Evolutionary conservation across 1,140 invertebrate genomes (phyloP).

Genomic region (Halictus rubicundus): DNA sequence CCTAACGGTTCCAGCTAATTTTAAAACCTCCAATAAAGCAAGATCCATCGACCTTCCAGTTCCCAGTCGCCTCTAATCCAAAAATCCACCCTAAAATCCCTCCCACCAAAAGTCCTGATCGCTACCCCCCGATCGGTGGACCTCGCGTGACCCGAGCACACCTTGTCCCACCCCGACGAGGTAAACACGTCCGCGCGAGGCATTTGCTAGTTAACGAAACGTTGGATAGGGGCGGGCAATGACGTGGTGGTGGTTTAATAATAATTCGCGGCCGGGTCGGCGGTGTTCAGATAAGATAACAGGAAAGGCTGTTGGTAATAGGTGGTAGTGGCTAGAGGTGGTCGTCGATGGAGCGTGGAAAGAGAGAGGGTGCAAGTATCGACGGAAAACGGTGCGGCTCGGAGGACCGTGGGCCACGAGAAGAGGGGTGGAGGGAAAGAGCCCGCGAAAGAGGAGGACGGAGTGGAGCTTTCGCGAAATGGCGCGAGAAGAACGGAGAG

Average conservation of each 20-base stretch:
- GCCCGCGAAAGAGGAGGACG: conserved; percentile 12
- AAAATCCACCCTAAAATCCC: too few species aligned
- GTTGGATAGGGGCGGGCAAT: conserved; percentile 28
- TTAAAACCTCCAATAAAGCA: too few species aligned
- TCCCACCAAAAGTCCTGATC: too few species aligned
- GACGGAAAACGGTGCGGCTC: neutral
- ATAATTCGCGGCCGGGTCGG: conserved; percentile 75
- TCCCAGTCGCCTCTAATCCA: too few species aligned
- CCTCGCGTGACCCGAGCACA: conserved; percentile 16
- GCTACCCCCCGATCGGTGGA: too few species aligned
- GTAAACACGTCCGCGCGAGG: neutral
- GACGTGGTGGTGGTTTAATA: conserved; percentile 71
- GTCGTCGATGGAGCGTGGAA: neutral
- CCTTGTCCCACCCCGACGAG: too few species aligned
- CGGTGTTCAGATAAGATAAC: conserved; percentile 81
- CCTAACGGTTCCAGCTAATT: too few species aligned
- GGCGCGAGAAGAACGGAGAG: conserved; percentile 27
- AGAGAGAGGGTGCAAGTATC: conserved; percentile 19
- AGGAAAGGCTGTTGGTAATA: conserved; percentile 80
- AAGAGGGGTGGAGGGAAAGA: neutral
- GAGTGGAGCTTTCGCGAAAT: neutral
- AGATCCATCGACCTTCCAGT: too few species aligned
- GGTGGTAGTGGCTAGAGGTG: conserved; percentile 71
- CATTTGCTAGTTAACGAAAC: conserved; percentile 37
- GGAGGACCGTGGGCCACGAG: neutral